Evolutionary conservation across 2,113 vertebrate genomes (phyloP).

Genomic region (Hemichromis elongatus): DNA sequence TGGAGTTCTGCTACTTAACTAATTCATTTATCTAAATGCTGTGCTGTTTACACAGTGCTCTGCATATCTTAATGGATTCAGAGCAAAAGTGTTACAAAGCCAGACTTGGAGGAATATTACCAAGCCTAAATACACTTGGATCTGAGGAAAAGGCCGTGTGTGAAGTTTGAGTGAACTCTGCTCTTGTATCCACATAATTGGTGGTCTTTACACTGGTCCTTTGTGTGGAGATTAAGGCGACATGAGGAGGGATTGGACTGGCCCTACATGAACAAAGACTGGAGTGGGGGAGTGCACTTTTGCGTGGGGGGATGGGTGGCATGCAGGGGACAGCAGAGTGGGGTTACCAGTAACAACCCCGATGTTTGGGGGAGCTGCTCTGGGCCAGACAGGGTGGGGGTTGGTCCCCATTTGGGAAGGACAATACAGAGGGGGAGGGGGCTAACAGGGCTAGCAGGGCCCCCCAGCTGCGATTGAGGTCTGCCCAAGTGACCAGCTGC

Average conservation of each 20-base stretch:
- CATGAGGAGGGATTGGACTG: conserved; percentile 72
- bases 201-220: conserved; percentile 75
- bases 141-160: background rate
- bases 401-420: conserved; percentile 24
- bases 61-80: conserved; percentile 7
- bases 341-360: conserved; percentile 42
- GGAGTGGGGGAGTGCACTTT: conserved; percentile 34
- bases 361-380: conserved; percentile 33
- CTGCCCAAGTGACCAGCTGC: conserved; percentile 66
- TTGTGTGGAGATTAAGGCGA: conserved; percentile 79
- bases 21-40: background rate
- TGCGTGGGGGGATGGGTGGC: conserved; percentile 40
- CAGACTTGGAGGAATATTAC: conserved; percentile 4
- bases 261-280: conserved; percentile 67
- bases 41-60: background rate
- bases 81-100: conserved; percentile 20
- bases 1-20: background rate
- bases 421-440: conserved; percentile 33
- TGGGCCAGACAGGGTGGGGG: conserved; percentile 55
- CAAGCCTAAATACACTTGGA: conserved; percentile 7
- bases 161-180: conserved; percentile 50
- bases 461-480: conserved; percentile 54
- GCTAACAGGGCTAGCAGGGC: background rate
- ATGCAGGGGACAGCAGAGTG: conserved; percentile 5
- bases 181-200: conserved; percentile 69